Conservation (phyloP, 2,113 vertebrate genomes). For the Pogonocichla stellata region DNA sequence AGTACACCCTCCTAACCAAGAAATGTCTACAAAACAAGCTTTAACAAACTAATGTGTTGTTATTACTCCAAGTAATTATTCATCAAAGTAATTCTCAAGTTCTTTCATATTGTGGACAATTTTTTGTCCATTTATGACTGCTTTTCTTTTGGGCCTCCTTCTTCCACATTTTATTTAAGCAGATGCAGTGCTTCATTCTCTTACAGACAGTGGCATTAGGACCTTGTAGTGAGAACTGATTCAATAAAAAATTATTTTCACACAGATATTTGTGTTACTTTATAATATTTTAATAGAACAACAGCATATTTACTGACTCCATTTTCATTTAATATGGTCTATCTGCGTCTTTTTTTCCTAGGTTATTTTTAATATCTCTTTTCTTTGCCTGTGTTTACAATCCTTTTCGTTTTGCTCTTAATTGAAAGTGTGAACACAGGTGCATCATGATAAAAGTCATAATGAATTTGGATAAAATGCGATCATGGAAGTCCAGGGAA, state of each 20-base stretch:
- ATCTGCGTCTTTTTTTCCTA: not conserved
- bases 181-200: not conserved
- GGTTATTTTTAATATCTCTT: not conserved
- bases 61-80: not conserved
- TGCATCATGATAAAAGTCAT: not conserved
- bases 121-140: not conserved
- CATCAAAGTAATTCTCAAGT: not conserved
- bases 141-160: not conserved
- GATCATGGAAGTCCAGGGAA: not conserved
- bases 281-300: not conserved
- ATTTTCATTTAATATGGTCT: not conserved
- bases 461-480: not conserved
- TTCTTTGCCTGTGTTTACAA: rapidly evolving
- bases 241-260: not conserved
- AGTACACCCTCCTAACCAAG: not conserved
- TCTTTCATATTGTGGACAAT: not conserved
- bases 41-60: not conserved
- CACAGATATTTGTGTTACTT: not conserved
- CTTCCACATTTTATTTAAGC: not conserved
- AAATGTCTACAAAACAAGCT: not conserved
- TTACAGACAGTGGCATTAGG: not conserved
- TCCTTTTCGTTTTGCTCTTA: not conserved
- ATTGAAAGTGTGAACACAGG: not conserved
- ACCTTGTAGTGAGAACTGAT: not conserved
- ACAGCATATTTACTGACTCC: not conserved